Evolutionary conservation across 2,113 vertebrate genomes (phyloP).

Genomic region (Ornithorhynchus anatinus): DNA sequence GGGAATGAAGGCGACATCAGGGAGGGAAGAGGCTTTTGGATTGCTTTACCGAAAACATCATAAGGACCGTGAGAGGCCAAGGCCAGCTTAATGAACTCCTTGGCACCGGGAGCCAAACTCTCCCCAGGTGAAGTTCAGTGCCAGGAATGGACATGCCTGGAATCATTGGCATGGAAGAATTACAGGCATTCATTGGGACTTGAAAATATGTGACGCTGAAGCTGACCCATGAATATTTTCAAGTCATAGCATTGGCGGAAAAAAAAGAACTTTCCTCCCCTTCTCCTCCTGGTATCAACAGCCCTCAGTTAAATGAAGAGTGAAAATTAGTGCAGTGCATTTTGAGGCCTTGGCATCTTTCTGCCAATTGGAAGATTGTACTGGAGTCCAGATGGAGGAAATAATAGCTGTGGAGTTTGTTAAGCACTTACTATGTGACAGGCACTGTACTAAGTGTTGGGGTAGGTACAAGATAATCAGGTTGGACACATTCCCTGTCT

Average conservation of each 20-base stretch:
- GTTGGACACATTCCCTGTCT: no score
- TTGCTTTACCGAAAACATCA: not conserved
- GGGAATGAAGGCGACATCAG: not conserved
- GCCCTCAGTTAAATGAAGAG: not conserved
- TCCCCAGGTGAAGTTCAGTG: slow-evolving; percentile 26
- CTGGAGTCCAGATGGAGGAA: no score
- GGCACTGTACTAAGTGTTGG: no score
- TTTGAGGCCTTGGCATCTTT: not conserved
- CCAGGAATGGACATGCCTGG: slow-evolving; percentile 49
- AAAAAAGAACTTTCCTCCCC: not conserved
- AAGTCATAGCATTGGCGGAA: slow-evolving; percentile 21
- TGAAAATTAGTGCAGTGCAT: not conserved
- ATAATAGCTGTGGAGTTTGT: no score
- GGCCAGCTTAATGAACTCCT: slow-evolving; percentile 42
- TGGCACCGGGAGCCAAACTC: slow-evolving; percentile 24
- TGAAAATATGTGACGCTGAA: no score
- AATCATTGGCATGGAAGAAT: slow-evolving; percentile 46
- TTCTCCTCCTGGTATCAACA: not conserved
- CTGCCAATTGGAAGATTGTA: no score
- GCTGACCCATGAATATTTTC: no score
- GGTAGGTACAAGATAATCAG: no score
- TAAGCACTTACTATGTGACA: no score
- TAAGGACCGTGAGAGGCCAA: slow-evolving; percentile 23
- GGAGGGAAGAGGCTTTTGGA: not conserved
- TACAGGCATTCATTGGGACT: slow-evolving; percentile 43